Evolutionary conservation across 2,888 invertebrate genomes (phyloP).

Genomic region (Brachyopa scutellaris): DNA sequence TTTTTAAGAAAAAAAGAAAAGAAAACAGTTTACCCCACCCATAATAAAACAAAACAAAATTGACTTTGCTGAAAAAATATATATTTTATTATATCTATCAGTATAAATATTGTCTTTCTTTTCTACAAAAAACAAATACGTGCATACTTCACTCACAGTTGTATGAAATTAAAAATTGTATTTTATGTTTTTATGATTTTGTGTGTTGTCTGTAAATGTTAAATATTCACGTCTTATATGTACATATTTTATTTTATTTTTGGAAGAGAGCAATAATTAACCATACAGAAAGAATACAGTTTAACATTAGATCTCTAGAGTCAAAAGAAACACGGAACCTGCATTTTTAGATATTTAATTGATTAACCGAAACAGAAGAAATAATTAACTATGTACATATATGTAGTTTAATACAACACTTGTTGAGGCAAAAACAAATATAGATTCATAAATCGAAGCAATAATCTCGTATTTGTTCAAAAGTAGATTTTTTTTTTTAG

Average conservation of each 20-base stretch:
- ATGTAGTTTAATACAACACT: neutral
- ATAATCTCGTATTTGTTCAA: neutral
- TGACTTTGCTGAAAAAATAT: slow-evolving; percentile 63
- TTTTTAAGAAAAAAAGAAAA: slow-evolving; percentile 58
- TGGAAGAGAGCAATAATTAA: neutral
- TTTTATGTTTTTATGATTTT: slow-evolving; percentile 2
- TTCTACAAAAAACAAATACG: slow-evolving; percentile 10
- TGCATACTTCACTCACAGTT: neutral
- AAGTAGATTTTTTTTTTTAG: neutral
- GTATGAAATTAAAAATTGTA: slow-evolving; percentile 1
- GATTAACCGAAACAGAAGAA: no score
- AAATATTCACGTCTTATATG: neutral
- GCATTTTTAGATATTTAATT: slow-evolving; percentile 50
- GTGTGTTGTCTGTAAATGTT: slow-evolving; percentile 3
- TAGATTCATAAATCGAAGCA: neutral
- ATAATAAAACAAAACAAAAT: slow-evolving; percentile 35
- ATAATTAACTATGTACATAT: slow-evolving; percentile 10
- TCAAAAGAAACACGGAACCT: slow-evolving; percentile 12
- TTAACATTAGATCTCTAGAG: slow-evolving; percentile 30
- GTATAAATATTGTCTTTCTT: slow-evolving; percentile 45
- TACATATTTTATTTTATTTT: slow-evolving; percentile 7
- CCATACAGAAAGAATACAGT: slow-evolving; percentile 1
- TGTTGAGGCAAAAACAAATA: neutral
- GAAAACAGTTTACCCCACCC: slow-evolving; percentile 58
- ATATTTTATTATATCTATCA: slow-evolving; percentile 63